Base-by-base conservation (phyloP, 2,113 vertebrate genomes). In the Cercocebus atys region DNA sequence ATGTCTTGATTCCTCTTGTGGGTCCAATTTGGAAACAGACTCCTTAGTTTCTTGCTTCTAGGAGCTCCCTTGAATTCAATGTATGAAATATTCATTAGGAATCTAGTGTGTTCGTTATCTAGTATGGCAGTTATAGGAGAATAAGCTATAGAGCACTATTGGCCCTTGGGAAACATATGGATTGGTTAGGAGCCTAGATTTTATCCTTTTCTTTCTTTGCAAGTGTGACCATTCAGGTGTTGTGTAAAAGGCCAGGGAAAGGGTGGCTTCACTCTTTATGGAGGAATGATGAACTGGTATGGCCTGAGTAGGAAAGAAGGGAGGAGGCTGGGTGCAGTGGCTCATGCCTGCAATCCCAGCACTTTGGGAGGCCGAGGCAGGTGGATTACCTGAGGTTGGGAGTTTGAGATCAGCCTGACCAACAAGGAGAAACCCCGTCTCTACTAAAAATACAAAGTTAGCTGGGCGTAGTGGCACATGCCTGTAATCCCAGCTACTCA, bases 171-270 rank as follows among this genome's bases (percentile, higher is more conserved):
- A 97, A 90, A 82, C 23, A 43, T 94, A 57, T 1, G 35, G 59
- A n/a, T 92, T 90, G 10, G 45, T 94, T 55, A 91, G 68, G 45
- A 96, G 79, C 45, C 35, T 95, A 80, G 50, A 55, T 96, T 92
- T 81, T 92, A 23, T 52, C 25, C 23, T 61, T 75, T 68, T 40
- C 55, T 81, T 59, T 61, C 4, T 83, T 84, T 59, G 16, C n/a
- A 92, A 45, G 32, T 76, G 16, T 92, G 57, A 87, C 52, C 35
- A 72, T 52, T 95, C 23, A 52, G 5, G 55, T 50, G 25, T 50
- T 22, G 8, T 72, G 25, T 14, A 72, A 85, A 94, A 94, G 57
- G 45, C 94, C 86, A 94, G 27, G 43, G 27, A 90, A 61, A 96
- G 76, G 64, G 79, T 82, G 55, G 13, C 27, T 88, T 45, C 38